phyloP scores from a whole-genome alignment of 2,797 vertebrate genomes.

The Petrocephalus schoutedeni region DNA sequence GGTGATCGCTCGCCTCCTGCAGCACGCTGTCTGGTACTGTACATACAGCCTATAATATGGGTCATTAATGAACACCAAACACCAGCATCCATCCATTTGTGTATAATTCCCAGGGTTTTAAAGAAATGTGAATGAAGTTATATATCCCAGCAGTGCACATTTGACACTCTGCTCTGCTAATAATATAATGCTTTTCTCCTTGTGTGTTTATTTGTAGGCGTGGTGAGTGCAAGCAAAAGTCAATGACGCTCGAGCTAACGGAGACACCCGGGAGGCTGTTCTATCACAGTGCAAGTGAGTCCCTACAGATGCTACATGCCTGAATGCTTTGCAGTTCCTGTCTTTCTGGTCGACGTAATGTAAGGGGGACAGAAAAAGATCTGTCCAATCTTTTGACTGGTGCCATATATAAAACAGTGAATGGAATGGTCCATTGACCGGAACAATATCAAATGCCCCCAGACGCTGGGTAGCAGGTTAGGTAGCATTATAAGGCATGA shows the following conservation, averaged over 20 bases:
- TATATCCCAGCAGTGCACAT: not conserved
- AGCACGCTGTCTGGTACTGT: not conserved
- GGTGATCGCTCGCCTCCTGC: slow-evolving; percentile 34
- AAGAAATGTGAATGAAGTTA: not conserved
- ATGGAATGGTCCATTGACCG: not conserved
- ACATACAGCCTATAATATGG: not conserved
- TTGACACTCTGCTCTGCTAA: not conserved
- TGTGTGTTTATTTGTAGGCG: slow-evolving; percentile 40
- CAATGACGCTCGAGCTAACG: slow-evolving; percentile 51
- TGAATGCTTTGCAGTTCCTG: not conserved
- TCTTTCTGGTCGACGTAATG: not conserved
- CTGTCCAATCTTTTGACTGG: not conserved
- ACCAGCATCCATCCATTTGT: not conserved
- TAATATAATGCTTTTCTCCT: not conserved
- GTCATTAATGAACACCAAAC: not conserved
- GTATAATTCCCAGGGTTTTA: not conserved
- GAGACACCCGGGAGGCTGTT: slow-evolving; percentile 55
- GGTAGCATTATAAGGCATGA: not conserved
- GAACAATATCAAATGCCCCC: not conserved
- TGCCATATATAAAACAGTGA: not conserved
- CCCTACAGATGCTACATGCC: not conserved
- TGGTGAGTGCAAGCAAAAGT: slow-evolving; percentile 49
- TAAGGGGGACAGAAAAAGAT: not conserved
- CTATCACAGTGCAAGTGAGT: slow-evolving; percentile 51
- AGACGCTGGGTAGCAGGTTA: not conserved